Evolutionary conservation across 2,888 invertebrate species (phyloP).

Genomic region (Pyrrhosoma nymphula): DNA sequence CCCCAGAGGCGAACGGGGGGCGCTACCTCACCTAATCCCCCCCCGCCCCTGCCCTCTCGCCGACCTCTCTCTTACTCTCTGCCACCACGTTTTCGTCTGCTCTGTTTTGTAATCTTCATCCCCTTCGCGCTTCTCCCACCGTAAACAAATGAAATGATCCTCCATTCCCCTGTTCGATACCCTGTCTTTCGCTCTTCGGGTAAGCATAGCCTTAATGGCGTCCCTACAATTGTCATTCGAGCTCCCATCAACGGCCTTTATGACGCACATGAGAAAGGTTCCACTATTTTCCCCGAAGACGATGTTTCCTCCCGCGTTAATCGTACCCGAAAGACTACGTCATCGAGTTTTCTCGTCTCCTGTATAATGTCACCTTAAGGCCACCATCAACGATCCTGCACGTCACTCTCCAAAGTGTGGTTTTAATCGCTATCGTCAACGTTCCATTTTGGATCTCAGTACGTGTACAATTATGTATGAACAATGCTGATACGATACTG

Average conservation of each 20-base stretch:
- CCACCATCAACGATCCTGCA: too few relatives aligned
- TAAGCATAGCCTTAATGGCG: background rate
- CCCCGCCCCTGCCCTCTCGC: background rate
- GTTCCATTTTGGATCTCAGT: too few relatives aligned
- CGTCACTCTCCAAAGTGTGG: too few relatives aligned
- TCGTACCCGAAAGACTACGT: background rate
- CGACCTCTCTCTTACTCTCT: background rate
- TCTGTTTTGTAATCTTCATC: background rate
- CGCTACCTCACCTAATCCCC: background rate
- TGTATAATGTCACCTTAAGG: too few relatives aligned
- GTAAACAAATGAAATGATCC: conserved; percentile 9
- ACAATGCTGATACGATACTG: too few relatives aligned
- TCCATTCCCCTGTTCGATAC: background rate
- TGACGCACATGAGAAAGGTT: background rate
- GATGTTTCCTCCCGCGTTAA: background rate
- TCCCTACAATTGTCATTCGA: background rate
- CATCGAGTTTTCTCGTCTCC: background rate
- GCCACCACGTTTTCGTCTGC: background rate
- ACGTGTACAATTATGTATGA: too few relatives aligned
- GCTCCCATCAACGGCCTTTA: background rate
- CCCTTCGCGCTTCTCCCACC: background rate
- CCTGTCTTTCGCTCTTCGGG: background rate
- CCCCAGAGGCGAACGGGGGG: background rate
- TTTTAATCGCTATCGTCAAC: too few relatives aligned
- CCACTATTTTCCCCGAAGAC: background rate